These are phyloP conservation scores for Diorhabda carinulata DNA, from an alignment of 1,140 invertebrate species.

Conservation along the genomic window DNA sequence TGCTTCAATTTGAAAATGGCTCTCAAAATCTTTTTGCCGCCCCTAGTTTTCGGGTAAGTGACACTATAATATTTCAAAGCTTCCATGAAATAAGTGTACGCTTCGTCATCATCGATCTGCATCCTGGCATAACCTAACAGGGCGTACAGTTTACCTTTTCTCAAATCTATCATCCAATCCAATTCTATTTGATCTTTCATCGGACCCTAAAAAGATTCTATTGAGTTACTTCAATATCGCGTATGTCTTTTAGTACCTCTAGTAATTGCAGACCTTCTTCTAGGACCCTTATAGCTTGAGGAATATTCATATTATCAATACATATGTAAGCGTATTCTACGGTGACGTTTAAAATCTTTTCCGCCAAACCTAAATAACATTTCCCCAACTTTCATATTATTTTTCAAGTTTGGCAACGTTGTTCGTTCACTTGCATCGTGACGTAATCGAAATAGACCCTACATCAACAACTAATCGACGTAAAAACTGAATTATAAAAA, in stretches of 20 bases:
- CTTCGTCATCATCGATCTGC: conserved; percentile 45
- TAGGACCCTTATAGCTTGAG: conserved; percentile 53
- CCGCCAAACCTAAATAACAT: conserved; percentile 36
- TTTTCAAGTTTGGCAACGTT: too few relatives aligned
- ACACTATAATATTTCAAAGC: conserved; percentile 29
- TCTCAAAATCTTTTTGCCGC: conserved; percentile 23
- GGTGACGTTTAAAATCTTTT: conserved; percentile 51
- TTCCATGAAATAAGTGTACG: conserved; percentile 27
- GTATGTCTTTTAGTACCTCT: conserved; percentile 27
- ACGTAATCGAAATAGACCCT: too few relatives aligned
- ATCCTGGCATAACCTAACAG: conserved; percentile 49
- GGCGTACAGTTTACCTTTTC: conserved; percentile 49
- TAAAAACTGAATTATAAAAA: too few relatives aligned
- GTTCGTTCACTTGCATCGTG: too few relatives aligned
- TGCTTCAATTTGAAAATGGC: conserved; percentile 31
- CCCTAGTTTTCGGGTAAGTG: conserved; percentile 36
- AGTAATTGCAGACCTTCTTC: conserved; percentile 47
- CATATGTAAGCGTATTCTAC: conserved; percentile 54
- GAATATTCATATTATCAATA: conserved; percentile 50
- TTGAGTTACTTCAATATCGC: background rate
- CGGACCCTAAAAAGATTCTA: conserved; percentile 29
- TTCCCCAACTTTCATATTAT: too few relatives aligned
- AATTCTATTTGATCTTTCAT: conserved; percentile 40
- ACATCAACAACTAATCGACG: too few relatives aligned
- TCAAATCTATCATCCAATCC: conserved; percentile 45